Percentiles rank a stretch among this genome's conserved stretches.
Conservation (phyloP, 2,113 vertebrate species). For the Lepus americanus region DNA sequence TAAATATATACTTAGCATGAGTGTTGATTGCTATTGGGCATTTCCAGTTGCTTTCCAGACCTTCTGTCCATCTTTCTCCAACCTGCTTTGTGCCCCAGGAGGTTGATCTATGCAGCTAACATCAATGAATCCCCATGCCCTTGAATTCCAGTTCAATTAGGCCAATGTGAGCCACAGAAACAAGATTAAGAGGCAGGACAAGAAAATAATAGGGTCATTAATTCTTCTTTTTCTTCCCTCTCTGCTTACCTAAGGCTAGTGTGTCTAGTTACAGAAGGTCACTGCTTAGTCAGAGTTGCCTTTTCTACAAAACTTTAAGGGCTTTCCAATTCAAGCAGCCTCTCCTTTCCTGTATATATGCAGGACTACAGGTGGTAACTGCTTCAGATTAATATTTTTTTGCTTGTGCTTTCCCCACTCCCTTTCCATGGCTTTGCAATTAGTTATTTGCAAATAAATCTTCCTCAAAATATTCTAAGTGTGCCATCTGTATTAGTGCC, state of each 20-base stretch:
- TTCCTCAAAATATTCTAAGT: not conserved
- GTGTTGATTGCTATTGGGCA: not conserved
- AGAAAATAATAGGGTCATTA: not conserved
- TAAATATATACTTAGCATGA: not conserved
- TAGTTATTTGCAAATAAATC: conserved; percentile 14
- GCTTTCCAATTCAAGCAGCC: not conserved
- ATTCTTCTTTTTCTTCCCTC: not conserved
- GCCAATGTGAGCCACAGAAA: not conserved
- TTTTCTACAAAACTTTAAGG: not conserved
- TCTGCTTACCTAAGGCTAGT: not conserved
- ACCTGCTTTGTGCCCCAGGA: not conserved
- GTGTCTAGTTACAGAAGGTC: not conserved
- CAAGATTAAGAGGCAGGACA: not conserved
- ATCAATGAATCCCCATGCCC: not conserved
- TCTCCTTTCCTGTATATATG: not conserved
- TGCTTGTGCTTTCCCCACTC: not conserved
- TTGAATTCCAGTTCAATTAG: not conserved
- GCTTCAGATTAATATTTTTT: not conserved
- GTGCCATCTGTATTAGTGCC: conserved; percentile 14
- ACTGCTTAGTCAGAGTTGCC: not conserved
- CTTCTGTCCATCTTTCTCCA: not conserved
- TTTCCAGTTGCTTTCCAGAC: not conserved
- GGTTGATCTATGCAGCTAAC: not conserved
- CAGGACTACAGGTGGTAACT: not conserved
- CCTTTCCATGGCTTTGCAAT: not conserved